Percentiles rank a stretch among this genome's conserved stretches.
Conservation (phyloP, 2,797 vertebrate genomes). For the Eulemur coronatus region DNA sequence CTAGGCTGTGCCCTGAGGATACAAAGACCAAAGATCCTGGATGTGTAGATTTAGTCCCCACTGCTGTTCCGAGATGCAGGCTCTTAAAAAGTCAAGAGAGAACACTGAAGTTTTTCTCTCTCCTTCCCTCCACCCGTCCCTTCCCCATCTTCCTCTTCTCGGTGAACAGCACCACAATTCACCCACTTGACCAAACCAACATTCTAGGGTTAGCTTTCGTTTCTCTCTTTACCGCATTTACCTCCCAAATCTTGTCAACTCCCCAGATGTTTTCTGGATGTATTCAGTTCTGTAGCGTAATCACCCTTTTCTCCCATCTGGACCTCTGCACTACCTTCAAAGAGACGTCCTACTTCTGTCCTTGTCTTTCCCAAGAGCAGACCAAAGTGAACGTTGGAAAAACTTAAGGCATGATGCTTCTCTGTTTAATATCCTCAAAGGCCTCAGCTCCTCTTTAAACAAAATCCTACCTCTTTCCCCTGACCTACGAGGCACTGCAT, state of each 20-base stretch:
- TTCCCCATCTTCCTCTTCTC: neutral
- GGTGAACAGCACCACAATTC: neutral
- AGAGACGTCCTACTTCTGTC: neutral
- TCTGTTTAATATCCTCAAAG: neutral
- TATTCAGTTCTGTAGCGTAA: neutral
- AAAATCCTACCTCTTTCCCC: neutral
- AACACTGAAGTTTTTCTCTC: neutral
- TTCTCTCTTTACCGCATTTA: neutral
- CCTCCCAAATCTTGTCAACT: neutral
- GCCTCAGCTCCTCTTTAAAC: neutral
- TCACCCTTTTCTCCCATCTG: neutral
- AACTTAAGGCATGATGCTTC: neutral
- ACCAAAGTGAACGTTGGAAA: neutral
- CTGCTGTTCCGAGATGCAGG: neutral
- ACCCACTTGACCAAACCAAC: neutral
- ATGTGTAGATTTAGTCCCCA: neutral
- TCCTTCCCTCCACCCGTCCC: neutral
- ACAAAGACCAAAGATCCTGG: neutral
- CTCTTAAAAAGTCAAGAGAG: neutral
- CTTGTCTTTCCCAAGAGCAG: neutral
- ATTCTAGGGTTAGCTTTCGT: neutral
- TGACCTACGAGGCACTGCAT: neutral
- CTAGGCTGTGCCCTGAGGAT: neutral
- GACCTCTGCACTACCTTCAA: neutral
- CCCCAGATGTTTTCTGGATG: neutral